phyloP scores from a whole-genome alignment of 2,797 vertebrate genomes.

The Ataeniobius toweri region DNA sequence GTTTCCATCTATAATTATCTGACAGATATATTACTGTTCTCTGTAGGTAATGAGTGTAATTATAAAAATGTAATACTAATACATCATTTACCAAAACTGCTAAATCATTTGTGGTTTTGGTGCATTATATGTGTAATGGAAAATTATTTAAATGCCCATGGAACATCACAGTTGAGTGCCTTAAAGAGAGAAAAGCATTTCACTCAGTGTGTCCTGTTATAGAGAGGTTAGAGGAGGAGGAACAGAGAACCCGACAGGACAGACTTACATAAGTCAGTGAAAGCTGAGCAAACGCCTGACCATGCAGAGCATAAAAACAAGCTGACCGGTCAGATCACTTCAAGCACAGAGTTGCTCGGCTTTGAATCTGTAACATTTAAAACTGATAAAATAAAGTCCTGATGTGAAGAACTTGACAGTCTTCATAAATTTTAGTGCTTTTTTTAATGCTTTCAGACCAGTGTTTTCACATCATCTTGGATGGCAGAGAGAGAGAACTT shows the following conservation, averaged over 20 bases:
- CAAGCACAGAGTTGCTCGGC: not conserved
- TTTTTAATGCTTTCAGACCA: not conserved
- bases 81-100: not conserved
- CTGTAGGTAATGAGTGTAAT: too few relatives aligned
- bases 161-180: not conserved
- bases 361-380: not conserved
- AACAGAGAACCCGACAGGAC: slow-evolving; percentile 17
- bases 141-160: not conserved
- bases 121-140: not conserved
- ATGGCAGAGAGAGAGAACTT: not conserved
- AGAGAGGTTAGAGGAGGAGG: slow-evolving; percentile 5
- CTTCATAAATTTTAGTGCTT: not conserved
- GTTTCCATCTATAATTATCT: not conserved
- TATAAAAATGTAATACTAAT: not conserved
- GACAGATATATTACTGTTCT: too few relatives aligned
- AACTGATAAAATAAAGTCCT: not conserved
- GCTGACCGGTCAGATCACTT: slow-evolving; percentile 4
- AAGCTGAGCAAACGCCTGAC: not conserved
- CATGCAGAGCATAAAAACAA: slow-evolving; percentile 2
- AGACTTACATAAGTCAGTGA: slow-evolving; percentile 19
- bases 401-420: not conserved
- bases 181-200: not conserved
- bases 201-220: not conserved
- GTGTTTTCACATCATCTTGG: not conserved
- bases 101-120: not conserved